Percentiles rank a stretch among this genome's conserved stretches.
phyloP scores from a whole-genome alignment of 2,797 vertebrate species.

The Acanthurus tractus region DNA sequence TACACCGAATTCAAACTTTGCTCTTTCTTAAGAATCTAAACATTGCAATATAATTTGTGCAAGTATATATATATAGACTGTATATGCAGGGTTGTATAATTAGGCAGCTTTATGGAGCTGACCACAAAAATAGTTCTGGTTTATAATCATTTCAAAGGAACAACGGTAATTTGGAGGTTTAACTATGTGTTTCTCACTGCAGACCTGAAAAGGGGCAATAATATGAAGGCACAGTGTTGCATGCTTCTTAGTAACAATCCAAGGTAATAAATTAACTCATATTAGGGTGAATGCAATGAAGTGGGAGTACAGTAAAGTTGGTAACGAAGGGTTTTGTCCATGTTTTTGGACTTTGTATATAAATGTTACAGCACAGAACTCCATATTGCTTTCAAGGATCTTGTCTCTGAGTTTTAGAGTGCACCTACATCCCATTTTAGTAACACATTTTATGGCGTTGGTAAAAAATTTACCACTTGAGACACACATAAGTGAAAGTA shows the following conservation, averaged over 20 bases:
- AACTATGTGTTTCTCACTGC: slow-evolving; percentile 53
- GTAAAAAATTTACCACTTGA: slow-evolving; percentile 27
- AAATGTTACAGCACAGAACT: slow-evolving; percentile 48
- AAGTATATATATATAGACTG: slow-evolving; percentile 46
- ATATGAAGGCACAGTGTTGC: slow-evolving; percentile 80
- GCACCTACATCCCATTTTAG: slow-evolving; percentile 32
- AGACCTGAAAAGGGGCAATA: slow-evolving; percentile 43
- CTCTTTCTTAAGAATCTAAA: slow-evolving; percentile 61
- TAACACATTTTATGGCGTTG: slow-evolving; percentile 8
- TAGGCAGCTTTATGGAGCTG: slow-evolving; percentile 73
- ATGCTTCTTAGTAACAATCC: slow-evolving; percentile 71
- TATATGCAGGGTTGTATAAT: slow-evolving; percentile 30
- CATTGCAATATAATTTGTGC: slow-evolving; percentile 70
- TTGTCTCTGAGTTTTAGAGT: slow-evolving; percentile 40
- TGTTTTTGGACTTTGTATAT: slow-evolving; percentile 28
- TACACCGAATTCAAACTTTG: slow-evolving; percentile 49
- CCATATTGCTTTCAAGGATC: slow-evolving; percentile 66
- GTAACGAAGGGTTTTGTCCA: slow-evolving; percentile 7
- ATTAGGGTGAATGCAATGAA: slow-evolving; percentile 26
- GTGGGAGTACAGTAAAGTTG: slow-evolving; percentile 16
- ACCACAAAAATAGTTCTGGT: slow-evolving; percentile 79
- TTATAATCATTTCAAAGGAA: slow-evolving; percentile 60
- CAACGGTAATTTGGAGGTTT: slow-evolving; percentile 43
- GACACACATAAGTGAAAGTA: slow-evolving; percentile 2
- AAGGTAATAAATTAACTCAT: slow-evolving; percentile 42